Evolutionary conservation across 2,113 vertebrate species (phyloP).

Genomic region (human (Homo sapiens)): DNA sequence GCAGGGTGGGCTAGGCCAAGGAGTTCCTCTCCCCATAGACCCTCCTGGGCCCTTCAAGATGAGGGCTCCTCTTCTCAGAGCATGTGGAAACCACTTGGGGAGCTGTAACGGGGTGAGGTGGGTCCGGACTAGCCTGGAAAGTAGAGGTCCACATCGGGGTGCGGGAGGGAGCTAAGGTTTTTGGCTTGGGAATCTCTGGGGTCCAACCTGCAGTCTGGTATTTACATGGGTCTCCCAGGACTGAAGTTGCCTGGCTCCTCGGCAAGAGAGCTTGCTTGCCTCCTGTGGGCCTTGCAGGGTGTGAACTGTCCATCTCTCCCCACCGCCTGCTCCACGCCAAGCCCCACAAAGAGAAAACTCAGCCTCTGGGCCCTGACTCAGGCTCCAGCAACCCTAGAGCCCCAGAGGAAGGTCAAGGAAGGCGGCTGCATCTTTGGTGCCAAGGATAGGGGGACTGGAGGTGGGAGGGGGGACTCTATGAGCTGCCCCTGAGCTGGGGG

Average conservation of each 20-base stretch:
- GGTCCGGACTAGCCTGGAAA: neutral
- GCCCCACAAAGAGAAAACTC: neutral
- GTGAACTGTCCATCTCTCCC: neutral
- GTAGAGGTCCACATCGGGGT: neutral
- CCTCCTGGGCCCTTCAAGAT: neutral
- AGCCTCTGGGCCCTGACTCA: neutral
- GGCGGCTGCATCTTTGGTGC: constrained; percentile 71
- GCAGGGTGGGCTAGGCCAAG: neutral
- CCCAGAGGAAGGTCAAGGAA: neutral
- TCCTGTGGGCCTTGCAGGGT: no score
- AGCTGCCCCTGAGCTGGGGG: constrained; percentile 5
- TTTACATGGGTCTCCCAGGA: constrained; percentile 67
- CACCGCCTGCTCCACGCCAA: neutral
- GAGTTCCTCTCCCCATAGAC: neutral
- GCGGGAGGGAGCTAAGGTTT: constrained; percentile 15
- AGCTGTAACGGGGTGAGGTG: neutral
- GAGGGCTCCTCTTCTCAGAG: neutral
- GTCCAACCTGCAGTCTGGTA: constrained; percentile 52
- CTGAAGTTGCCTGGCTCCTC: neutral
- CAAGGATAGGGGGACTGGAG: constrained; percentile 12
- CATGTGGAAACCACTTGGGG: neutral
- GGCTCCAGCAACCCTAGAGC: neutral
- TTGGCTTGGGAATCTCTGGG: constrained; percentile 75
- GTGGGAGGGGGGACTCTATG: neutral
- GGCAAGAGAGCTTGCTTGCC: neutral